Base-by-base conservation (phyloP, 1,140 invertebrate genomes). In the Sarcophaga bullata region DNA sequence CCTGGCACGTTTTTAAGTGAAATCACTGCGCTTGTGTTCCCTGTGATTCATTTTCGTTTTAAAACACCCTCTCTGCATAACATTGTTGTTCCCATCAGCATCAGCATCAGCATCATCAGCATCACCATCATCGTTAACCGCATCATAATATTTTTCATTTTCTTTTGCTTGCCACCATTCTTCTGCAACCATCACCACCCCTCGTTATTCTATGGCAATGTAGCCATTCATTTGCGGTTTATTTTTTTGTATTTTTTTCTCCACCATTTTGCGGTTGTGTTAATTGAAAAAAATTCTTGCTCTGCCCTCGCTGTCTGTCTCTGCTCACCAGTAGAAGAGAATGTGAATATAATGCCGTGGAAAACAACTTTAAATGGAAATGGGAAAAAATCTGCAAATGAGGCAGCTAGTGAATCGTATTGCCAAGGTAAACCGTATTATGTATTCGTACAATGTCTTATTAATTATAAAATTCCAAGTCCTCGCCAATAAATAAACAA, bases 161-260 rank as follows among this genome's bases (percentile, higher is more conserved):
- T 58, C n/a, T 37, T 37, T 37, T 37, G 25, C 25, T 7, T 58
- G 15, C 15, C 15, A 58, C 52, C 52, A 58, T n/a, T 58, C 54
- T n/a, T 58, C 54, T n/a, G 15, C 54, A n/a, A 13, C 15, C 54
- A 58, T 7, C 11, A 58, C 13, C 49, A 50, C 50, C 8, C 13
- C 25, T 37, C 25, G 25, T 37, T 37, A 4, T 58, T n/a, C 54
- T n/a, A 58, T 58, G n/a, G 54, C 1, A 37, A 58, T n/a, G 15
- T n/a, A 58, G 54, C n/a, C 15, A 58, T 58, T 58, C 54, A 58
- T 58, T 58, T 58, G 54, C n/a, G 54, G 54, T 58, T 58, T 58
- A 58, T 58, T 58, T 6, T 13, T 13, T n/a, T 13, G 11, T 58
- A 13, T 58, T 58, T 58, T 58, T 58, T 13, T 13, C 4, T 37